Percentiles rank a stretch among this genome's conserved stretches.
phyloP scores from a whole-genome alignment of 2,888 invertebrate genomes.

The Agriotes lineatus region DNA sequence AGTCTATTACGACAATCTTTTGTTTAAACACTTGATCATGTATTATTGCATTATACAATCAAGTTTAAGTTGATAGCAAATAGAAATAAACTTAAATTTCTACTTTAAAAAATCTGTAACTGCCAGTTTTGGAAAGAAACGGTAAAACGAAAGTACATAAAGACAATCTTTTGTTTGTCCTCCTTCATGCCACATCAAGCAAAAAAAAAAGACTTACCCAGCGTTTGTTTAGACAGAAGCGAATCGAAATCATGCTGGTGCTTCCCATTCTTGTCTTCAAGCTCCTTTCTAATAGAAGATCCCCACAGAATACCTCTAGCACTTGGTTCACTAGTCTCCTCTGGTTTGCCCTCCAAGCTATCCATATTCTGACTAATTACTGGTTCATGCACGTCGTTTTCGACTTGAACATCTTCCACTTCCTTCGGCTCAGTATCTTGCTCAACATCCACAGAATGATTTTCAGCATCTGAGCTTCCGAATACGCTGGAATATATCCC shows the following conservation, averaged over 20 bases:
- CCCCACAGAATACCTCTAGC: conserved; percentile 35
- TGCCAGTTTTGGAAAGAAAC: no score
- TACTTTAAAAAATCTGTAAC: no score
- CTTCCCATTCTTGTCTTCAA: conserved; percentile 18
- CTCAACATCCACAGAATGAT: conserved; percentile 32
- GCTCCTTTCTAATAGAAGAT: conserved; percentile 25
- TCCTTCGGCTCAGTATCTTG: conserved; percentile 42
- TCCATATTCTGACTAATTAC: not conserved
- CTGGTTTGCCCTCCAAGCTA: not conserved
- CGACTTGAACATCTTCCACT: conserved; percentile 40
- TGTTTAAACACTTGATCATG: no score
- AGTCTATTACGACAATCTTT: no score
- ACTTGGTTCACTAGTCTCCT: conserved; percentile 12
- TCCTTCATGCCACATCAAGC: no score
- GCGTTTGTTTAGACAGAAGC: conserved; percentile 19
- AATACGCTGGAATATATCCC: conserved; percentile 7
- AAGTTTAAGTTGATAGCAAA: no score
- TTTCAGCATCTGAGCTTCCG: conserved; percentile 5
- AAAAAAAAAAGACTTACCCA: no score
- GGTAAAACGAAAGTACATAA: no score
- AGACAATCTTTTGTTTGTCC: no score
- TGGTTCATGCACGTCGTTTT: not conserved
- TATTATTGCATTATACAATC: no score
- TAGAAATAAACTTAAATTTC: no score
- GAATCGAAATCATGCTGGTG: conserved; percentile 30